Evolutionary conservation across 2,797 vertebrate genomes (phyloP).

Genomic region (Steatocranus sp.): DNA sequence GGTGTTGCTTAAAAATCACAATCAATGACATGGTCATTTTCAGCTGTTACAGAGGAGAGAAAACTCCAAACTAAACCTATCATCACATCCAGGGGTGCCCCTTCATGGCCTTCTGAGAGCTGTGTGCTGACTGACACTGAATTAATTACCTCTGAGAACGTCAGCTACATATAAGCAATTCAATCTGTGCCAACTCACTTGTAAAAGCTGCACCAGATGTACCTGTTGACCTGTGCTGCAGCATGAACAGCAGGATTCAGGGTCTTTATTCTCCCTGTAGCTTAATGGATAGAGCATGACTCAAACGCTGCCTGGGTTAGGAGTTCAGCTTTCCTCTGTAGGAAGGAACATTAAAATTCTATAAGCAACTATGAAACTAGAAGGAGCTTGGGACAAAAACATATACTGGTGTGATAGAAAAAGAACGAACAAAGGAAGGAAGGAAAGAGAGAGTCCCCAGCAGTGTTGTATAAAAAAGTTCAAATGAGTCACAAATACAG

Average conservation of each 20-base stretch:
- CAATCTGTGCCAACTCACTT: not conserved
- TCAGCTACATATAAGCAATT: not conserved
- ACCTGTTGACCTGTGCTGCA: not conserved
- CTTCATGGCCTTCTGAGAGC: not conserved
- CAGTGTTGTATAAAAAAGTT: not conserved
- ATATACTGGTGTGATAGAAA: not conserved
- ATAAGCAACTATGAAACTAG: not conserved
- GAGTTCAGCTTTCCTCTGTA: not conserved
- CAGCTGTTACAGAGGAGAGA: not conserved
- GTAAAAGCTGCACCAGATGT: not conserved
- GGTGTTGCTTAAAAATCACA: not conserved
- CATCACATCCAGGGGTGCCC: not conserved
- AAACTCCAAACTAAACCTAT: not conserved
- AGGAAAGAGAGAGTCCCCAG: not conserved
- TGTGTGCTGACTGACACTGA: not conserved
- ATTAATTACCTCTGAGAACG: not conserved
- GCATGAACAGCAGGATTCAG: not conserved
- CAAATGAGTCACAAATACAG: not conserved
- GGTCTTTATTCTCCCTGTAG: not conserved
- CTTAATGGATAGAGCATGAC: not conserved
- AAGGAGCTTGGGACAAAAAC: not conserved
- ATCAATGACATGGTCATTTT: not conserved
- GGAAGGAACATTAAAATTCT: not conserved
- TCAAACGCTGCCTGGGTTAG: not conserved
- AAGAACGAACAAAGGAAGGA: rapidly evolving